A percentile compares a stretch with the other conserved stretches of the same genome.
Evolutionary conservation across 2,888 invertebrate species (phyloP).

Genomic region (Drosophila testacea): DNA sequence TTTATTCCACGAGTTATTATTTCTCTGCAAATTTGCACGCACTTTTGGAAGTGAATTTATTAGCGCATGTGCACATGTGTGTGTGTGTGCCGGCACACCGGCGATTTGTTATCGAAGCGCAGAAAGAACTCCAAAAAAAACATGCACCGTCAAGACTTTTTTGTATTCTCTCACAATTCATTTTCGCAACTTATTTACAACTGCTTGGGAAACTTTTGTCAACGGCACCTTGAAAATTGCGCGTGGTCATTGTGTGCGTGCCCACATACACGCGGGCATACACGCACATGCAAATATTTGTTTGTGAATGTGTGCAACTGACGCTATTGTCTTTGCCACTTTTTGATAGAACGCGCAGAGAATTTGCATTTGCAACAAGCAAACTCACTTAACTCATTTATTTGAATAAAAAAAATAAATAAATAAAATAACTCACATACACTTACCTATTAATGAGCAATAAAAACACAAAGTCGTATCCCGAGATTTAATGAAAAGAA

Average conservation of each 20-base stretch:
- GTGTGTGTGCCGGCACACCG: slow-evolving; percentile 37
- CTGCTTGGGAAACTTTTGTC: slow-evolving; percentile 6
- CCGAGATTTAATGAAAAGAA: slow-evolving; percentile 10
- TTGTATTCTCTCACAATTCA: neutral
- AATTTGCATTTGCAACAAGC: neutral
- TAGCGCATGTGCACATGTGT: neutral
- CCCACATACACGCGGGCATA: slow-evolving; percentile 10
- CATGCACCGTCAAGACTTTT: neutral
- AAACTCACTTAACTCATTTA: neutral
- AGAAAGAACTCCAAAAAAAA: neutral
- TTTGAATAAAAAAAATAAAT: no score
- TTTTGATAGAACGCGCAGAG: neutral
- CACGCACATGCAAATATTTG: slow-evolving; percentile 12
- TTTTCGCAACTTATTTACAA: slow-evolving; percentile 11
- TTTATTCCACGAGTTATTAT: neutral
- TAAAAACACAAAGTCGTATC: slow-evolving; percentile 9
- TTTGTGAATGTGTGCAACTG: slow-evolving; percentile 26
- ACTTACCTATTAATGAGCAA: slow-evolving; percentile 30
- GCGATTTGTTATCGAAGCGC: slow-evolving; percentile 5
- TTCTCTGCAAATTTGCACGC: slow-evolving; percentile 2
- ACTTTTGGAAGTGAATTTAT: slow-evolving; percentile 5
- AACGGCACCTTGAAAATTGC: slow-evolving; percentile 28
- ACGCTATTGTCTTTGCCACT: slow-evolving; percentile 38
- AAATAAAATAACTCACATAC: neutral
- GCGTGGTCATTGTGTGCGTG: slow-evolving; percentile 36